Evolutionary conservation across 1,140 invertebrate genomes (phyloP), one percentile per base, ranked within the genome.

Genomic region (Meloidogyne chitwoodi): DNA sequence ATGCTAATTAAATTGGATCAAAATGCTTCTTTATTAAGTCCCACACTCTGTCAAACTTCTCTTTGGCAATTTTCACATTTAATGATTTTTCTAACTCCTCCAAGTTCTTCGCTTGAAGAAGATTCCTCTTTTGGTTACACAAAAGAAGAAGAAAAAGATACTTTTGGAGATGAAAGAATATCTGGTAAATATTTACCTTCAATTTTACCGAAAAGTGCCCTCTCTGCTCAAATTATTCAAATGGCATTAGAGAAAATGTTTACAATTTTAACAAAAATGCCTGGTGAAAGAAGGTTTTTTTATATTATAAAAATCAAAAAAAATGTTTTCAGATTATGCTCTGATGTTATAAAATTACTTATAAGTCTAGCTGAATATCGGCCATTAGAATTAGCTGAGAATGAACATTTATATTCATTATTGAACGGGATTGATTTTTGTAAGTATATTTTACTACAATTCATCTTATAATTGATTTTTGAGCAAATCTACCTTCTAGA

Each of bases 401-500:
- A 73, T 41, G 76, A 77, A n/a, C 63, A 76, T 44, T 44, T 77
- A 24, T 77, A 77, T 68, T 61, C 62, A n/a, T 29, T 77, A 10
- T 61, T 77, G 0, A 16, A 24, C 8, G 31, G 48, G 0, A 22
- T 77, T 41, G 73, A 77, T 64, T 56, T 77, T 73, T 61, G 71
- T 73, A 29, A 19, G 14, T 26, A 22, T 16, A n/a, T 48, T 72
- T 64, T 64, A 65, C 22, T 72, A 12, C 1, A 16, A 19, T n/a
- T 56, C 12, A 16, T 22, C 0, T 26, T n/a, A 26, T 63, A 24
- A 63, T 31, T 73, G n/a, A 26, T n/a, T 68, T 29, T 24, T 26
- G 1, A 64, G 76, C 77, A 77, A 77, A 77, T 41, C 62, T 77
- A 12, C 76, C 76, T 68, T 34, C 75, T 24, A 75, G 76, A 22